These are phyloP conservation scores for Siderastrea siderea DNA, from an alignment of 92 coral and sea anemone genomes.

Conservation along the genomic window DNA sequence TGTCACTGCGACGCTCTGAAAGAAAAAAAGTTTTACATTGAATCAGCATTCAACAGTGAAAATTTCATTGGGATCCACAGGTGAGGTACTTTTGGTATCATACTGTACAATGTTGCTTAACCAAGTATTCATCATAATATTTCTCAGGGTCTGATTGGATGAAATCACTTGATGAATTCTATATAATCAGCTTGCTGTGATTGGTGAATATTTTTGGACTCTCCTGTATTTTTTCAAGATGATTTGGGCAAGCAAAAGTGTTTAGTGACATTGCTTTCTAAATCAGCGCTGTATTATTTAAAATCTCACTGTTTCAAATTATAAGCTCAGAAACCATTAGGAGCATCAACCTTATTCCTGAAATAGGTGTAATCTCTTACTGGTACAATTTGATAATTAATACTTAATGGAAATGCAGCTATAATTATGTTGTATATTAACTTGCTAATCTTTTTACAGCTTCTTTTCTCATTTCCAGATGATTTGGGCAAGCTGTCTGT, in stretches of 20 bases:
- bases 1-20: too few species aligned
- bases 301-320: not conserved
- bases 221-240: not conserved
- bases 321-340: not conserved
- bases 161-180: not conserved
- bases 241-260: not conserved
- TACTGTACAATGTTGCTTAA: constrained; percentile 3
- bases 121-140: not conserved
- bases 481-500: constrained; percentile 21
- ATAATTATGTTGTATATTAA: constrained; percentile 27
- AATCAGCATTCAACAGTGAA: too few species aligned
- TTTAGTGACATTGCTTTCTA: not conserved
- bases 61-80: not conserved
- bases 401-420: not conserved
- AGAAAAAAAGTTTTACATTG: too few species aligned
- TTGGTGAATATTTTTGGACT: not conserved
- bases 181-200: not conserved
- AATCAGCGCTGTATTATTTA: not conserved
- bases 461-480: constrained; percentile 29
- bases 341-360: not conserved
- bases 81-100: constrained; percentile 23
- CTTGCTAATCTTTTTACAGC: constrained; percentile 75
- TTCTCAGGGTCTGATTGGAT: not conserved
- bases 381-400: not conserved
- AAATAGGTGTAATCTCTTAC: not conserved